A percentile compares a stretch with the other conserved stretches of the same genome.
Evolutionary conservation across 2,113 vertebrate genomes (phyloP).

Genomic region (Rana temporaria): DNA sequence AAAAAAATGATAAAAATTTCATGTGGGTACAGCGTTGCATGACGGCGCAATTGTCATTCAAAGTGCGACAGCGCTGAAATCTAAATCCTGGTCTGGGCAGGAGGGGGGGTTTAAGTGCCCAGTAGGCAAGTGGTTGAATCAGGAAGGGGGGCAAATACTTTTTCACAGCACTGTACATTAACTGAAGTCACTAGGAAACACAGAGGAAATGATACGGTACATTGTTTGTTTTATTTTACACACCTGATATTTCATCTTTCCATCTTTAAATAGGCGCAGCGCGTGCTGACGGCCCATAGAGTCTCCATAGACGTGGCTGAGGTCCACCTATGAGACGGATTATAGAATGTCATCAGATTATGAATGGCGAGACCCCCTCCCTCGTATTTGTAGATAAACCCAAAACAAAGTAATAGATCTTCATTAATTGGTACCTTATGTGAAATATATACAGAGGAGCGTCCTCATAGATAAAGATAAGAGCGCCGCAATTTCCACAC

Average conservation of each 20-base stretch:
- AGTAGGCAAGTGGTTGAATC: too few relatives aligned
- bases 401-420: neutral
- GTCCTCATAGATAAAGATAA: neutral
- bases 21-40: too few relatives aligned
- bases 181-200: too few relatives aligned
- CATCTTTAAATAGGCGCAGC: slow-evolving; percentile 86
- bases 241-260: slow-evolving; percentile 95
- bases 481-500: neutral
- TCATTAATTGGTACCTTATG: neutral
- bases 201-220: too few relatives aligned
- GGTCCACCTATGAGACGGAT: slow-evolving; percentile 81
- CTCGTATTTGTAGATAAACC: neutral
- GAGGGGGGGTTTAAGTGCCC: too few relatives aligned
- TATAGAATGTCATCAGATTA: neutral
- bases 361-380: neutral
- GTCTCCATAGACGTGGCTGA: slow-evolving; percentile 89
- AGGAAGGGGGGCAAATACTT: too few relatives aligned
- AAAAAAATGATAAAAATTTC: too few relatives aligned
- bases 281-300: slow-evolving; percentile 81
- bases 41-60: too few relatives aligned
- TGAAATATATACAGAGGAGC: neutral
- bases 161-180: too few relatives aligned
- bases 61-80: too few relatives aligned
- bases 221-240: neutral
- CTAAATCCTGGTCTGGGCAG: too few relatives aligned